Evolutionary conservation across 2,113 vertebrate genomes (phyloP), one percentile per base, ranked within the genome.

Genomic region (Saccopteryx bilineata): DNA sequence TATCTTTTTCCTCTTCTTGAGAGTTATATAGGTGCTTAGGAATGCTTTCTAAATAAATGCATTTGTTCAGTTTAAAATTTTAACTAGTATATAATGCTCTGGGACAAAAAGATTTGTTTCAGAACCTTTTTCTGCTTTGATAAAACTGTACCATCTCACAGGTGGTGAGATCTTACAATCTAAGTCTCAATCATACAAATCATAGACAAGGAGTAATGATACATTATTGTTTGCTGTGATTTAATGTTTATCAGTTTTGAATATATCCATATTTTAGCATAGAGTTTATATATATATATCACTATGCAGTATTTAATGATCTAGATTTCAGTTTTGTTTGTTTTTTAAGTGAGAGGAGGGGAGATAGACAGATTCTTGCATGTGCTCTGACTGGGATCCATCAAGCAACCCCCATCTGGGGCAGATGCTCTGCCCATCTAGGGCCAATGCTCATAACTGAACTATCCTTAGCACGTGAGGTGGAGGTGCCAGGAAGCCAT

Each of bases 1-100:
- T 63, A 69, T 92, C 69, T 81, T 92, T 19, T 65, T 83, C 84
- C 24, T 78, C 50, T 79, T 83, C 69, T 61, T 52, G 2, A 95
- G 83, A 93, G 82, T 75, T 94, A 65, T 39, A 23, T 46, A 69
- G 60, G 65, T 71, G 65, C 7, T 75, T 14, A 71, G 15, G 46
- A 91, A 93, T 23, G 54, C 48, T 91, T 96, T 94, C 65, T 79
- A 91, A 95, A 84, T 71, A 24, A 96, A 86, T 61, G 31, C 5
- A 75, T 76, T 93, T 56, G 63, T 68, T 78, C 33, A 58, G 28
- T 86, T 54, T 78, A 83, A 15, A 87, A 78, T 93, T 96, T 91
- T 90, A 88, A 89, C 93, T 87, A 75, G 63, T 66, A 81, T 26
- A 52, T 52, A 88, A 66, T 13, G 7, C n/a, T 72, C 63, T 48